phyloP scores from a whole-genome alignment of 2,888 invertebrate genomes.

The Leucozona laternaria region DNA sequence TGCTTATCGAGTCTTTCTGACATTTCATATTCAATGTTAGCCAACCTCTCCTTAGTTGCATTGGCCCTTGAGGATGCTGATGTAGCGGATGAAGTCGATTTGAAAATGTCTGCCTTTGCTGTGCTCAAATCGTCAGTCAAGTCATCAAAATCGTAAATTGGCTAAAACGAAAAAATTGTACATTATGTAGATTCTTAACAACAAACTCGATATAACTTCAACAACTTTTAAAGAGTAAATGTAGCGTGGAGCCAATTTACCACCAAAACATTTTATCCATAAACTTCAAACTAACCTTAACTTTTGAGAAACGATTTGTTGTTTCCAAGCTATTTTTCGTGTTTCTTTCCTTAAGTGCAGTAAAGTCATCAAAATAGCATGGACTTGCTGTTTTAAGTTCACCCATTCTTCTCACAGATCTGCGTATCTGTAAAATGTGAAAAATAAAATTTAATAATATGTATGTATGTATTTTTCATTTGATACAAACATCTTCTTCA shows the following conservation, averaged over 20 bases:
- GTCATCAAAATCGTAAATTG: conserved; percentile 35
- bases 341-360: conserved; percentile 1
- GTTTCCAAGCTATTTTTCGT: neutral
- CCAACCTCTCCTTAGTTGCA: conserved; percentile 87
- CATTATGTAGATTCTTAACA: neutral
- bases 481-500: neutral
- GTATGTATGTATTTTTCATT: no score
- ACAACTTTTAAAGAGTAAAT: no score
- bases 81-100: conserved; percentile 9
- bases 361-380: conserved; percentile 41
- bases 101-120: conserved; percentile 14
- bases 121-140: neutral
- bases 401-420: conserved; percentile 52
- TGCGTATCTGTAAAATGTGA: conserved; percentile 24
- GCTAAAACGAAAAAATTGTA: neutral
- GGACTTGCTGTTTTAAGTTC: conserved; percentile 39
- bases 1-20: conserved; percentile 88
- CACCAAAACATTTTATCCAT: neutral
- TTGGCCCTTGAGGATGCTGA: conserved; percentile 60
- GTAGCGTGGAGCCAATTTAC: no score
- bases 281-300: neutral
- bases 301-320: conserved; percentile 17
- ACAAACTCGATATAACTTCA: no score
- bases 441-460: neutral
- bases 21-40: conserved; percentile 91